Conservation (phyloP, 2,113 vertebrate species). For the Lagopus leucura region DNA sequence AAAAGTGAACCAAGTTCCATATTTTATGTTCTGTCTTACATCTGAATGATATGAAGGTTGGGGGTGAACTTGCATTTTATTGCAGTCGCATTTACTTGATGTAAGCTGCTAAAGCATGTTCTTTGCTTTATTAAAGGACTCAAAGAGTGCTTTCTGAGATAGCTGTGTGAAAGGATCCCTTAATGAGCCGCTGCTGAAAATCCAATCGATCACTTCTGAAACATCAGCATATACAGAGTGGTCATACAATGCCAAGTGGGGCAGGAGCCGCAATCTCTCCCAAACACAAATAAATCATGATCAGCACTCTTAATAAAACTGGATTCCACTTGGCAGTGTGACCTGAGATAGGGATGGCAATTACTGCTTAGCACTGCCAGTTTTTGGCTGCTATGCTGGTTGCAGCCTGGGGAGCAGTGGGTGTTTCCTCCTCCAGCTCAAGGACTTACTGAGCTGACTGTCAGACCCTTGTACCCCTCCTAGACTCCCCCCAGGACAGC, state of each 20-base stretch:
- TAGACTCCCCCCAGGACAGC: neutral
- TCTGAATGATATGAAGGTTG: neutral
- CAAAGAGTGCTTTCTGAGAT: neutral
- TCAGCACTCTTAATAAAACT: neutral
- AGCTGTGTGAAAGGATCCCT: neutral
- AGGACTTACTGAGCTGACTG: neutral
- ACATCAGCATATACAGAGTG: neutral
- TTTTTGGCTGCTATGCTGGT: rapidly evolving
- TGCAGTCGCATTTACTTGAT: neutral
- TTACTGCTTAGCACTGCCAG: neutral
- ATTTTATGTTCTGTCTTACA: neutral
- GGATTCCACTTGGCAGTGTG: neutral
- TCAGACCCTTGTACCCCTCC: neutral
- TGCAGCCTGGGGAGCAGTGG: neutral
- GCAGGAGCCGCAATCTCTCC: neutral
- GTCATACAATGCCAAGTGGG: neutral
- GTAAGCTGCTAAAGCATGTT: neutral
- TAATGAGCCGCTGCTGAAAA: neutral
- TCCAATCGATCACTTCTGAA: neutral
- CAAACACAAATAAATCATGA: neutral
- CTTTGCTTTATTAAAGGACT: neutral
- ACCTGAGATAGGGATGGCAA: neutral
- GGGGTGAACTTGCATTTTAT: neutral
- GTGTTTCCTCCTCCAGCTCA: neutral
- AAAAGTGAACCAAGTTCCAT: neutral